Conservation (phyloP, 2,113 vertebrate species). For the Pseudorasbora parva region DNA sequence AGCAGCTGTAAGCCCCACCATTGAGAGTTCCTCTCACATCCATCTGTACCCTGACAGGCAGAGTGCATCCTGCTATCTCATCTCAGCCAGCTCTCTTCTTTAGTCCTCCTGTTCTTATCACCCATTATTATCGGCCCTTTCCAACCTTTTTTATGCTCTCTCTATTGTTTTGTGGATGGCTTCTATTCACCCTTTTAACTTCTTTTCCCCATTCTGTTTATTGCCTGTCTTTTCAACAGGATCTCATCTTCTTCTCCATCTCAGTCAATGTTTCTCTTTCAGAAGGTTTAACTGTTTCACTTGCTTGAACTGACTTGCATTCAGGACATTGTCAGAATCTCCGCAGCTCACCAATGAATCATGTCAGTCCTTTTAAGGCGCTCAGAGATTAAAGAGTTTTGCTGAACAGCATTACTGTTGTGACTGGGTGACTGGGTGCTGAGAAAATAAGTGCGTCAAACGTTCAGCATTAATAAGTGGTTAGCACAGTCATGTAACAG, state of each 20-base stretch:
- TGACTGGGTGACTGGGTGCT: not conserved
- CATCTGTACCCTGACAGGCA: conserved; percentile 31
- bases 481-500: not conserved
- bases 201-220: conserved; percentile 30
- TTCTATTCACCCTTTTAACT: conserved; percentile 35
- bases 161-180: conserved; percentile 38
- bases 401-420: conserved; percentile 17
- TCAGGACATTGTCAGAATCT: not conserved
- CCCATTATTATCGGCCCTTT: conserved; percentile 26
- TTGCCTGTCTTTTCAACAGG: conserved; percentile 28
- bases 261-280: not conserved
- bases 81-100: conserved; percentile 9
- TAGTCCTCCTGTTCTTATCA: conserved; percentile 24
- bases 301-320: conserved; percentile 30
- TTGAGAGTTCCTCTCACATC: conserved; percentile 16
- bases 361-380: not conserved
- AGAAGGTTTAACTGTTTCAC: conserved; percentile 13
- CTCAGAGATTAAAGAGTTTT: conserved; percentile 33
- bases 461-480: not conserved
- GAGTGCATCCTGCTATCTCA: conserved; percentile 13
- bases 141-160: conserved; percentile 32
- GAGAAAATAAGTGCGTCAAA: not conserved
- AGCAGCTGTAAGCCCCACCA: conserved; percentile 31
- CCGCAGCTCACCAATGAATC: not conserved
- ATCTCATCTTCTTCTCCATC: conserved; percentile 36